Base-by-base conservation (phyloP, 2,113 vertebrate species). In the Gadus macrocephalus region DNA sequence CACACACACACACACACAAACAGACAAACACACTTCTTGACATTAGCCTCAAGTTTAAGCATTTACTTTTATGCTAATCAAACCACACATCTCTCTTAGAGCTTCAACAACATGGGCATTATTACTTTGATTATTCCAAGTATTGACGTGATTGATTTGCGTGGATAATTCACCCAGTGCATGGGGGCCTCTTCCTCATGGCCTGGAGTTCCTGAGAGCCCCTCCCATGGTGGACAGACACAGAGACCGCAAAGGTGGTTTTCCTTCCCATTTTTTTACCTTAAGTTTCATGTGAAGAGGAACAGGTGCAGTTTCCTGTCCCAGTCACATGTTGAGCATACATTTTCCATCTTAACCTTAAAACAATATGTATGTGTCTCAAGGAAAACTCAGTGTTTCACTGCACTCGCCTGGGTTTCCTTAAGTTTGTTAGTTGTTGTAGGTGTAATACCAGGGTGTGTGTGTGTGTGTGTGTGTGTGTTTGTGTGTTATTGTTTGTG, bases 211-310 rank as follows among this genome's bases (percentile, higher is more conserved):
- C 72, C 60, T 27, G 17, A 53, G 68, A 70, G 25, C 66, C 73
- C 64, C 56, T 69, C 63, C 49, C 20, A 72, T 4, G 53, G 64
- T 62, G 3, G 67, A 67, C 71, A 11, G 56, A 64, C 25, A 76
- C 11, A 11, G 7, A 7, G 66, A 83, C 83, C 86, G 72, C 74
- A 74, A 62, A 82, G 73, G 64, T 80, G 80, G 87, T 89, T 89
- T 88, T 87, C 64, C 80, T 90, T 90, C 89, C 80, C 67, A 75
- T 75, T 85, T 79, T 19, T 62, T 55, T 68, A 72, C 62, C 69
- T 66, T 6, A 66, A 35, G 82, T 88, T 90, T 89, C 89, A 78
- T 17, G 82, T 56, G 15, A 82, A 86, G 81, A 75, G 82, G 80
- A 86, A 86, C 81, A 81, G 81, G 73, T 75, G 78, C 17, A 1